Base-by-base conservation (phyloP, 2,113 vertebrate genomes). In the Clarias gariepinus region DNA sequence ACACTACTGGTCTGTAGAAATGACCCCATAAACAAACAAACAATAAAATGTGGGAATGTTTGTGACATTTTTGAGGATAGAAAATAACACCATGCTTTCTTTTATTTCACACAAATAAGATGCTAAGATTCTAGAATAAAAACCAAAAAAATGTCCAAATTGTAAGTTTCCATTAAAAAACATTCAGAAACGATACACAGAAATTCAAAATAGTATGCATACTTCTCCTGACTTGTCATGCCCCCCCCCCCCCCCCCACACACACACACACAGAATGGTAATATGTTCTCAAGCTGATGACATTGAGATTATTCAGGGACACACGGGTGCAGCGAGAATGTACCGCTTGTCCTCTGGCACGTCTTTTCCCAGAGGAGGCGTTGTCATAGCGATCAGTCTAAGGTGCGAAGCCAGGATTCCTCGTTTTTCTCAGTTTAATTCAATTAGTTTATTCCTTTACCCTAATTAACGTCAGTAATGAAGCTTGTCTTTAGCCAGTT, bases 301-400 rank as follows among this genome's bases (percentile, higher is more conserved):
- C 57, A 89, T 52, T 88, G 55, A 76, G 61, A 86, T 68, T 64
- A 79, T 52, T 83, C 36, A 30, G 28, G 53, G 61, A 83, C 63
- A 85, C 30, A 36, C 47, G 53, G 33, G 33, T 57, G 23, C 60
- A 61, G 77, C 41, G 19, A 57, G 63, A 61, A 73, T 30, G 82
- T 66, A 86, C 69, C 83, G 52, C 61, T 68, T 83, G 87, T 73
- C 82, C 87, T 89, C 90, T 88, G 82, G 74, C 82, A 87, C 74
- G 11, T 61, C 82, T 86, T 68, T 84, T 84, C 89, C 89, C 87
- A 87, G 83, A 89, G 88, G 89, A 87, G 71, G 57, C 2, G 90
- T 93, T 93, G 88, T 87, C 82, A 87, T 88, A 81, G 91, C 33
- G 81, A 93, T 73, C 64, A 28, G 63, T 47, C 61, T 33, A 71